These are phyloP conservation scores for Columba janthina DNA, from an alignment of 2,113 vertebrate species.

Conservation along the genomic window DNA sequence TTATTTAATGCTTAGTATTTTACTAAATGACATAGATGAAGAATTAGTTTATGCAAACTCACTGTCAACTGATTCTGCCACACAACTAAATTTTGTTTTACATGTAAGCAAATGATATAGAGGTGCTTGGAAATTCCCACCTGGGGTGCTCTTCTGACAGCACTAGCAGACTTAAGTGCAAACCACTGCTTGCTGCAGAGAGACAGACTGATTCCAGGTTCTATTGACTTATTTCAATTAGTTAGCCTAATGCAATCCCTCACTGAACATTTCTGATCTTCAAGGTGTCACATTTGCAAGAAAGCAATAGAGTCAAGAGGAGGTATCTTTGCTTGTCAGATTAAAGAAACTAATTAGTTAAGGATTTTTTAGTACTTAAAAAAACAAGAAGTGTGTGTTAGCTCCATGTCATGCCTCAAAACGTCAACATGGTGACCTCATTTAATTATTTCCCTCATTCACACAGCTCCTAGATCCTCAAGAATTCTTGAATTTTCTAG, in stretches of 20 bases:
- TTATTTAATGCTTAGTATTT: not conserved
- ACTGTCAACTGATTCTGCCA: not conserved
- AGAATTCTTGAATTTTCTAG: constrained; percentile 48
- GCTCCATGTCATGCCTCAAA: constrained; percentile 56
- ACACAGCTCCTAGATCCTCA: constrained; percentile 36
- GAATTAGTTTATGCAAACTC: not conserved
- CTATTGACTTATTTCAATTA: constrained; percentile 23
- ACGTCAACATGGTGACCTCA: constrained; percentile 39
- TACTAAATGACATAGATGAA: rapidly evolving
- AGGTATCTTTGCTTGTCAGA: constrained; percentile 57
- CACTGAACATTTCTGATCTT: constrained; percentile 63
- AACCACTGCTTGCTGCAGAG: not conserved
- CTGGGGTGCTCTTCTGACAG: not conserved
- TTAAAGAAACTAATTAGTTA: constrained; percentile 77
- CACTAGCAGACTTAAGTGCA: not conserved
- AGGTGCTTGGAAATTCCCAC: not conserved
- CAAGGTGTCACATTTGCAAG: constrained; percentile 62
- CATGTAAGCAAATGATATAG: not conserved
- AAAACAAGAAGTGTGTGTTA: constrained; percentile 65
- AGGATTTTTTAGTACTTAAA: constrained; percentile 68
- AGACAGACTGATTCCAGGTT: not conserved
- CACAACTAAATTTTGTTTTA: not conserved
- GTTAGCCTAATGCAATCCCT: not conserved
- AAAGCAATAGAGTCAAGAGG: constrained; percentile 28
- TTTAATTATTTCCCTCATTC: constrained; percentile 71